These are phyloP conservation scores for Lysiphlebus fabarum DNA, from an alignment of 1,140 invertebrate species.

Conservation along the genomic window DNA sequence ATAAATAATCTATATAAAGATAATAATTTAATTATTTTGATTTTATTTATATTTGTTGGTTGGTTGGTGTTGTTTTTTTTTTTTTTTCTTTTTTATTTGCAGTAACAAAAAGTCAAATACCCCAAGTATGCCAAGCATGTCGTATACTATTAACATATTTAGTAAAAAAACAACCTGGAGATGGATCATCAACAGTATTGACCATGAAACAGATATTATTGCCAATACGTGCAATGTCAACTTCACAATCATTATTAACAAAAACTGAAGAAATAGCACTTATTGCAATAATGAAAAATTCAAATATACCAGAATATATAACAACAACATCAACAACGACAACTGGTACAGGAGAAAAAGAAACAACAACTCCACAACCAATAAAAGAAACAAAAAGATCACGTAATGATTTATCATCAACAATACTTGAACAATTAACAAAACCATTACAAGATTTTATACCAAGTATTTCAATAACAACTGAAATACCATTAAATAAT, in stretches of 20 bases:
- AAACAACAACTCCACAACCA: constrained; percentile 52
- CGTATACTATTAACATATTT: constrained; percentile 60
- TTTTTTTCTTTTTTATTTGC: constrained; percentile 27
- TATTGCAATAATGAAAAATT: constrained; percentile 65
- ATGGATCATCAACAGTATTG: constrained; percentile 43
- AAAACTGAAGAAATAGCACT: constrained; percentile 62
- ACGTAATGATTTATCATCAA: constrained; percentile 62
- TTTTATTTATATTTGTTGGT: constrained; percentile 7
- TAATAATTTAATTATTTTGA: constrained; percentile 1
- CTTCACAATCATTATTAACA: constrained; percentile 58
- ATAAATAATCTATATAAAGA: constrained; percentile 24
- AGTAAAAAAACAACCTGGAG: constrained; percentile 54
- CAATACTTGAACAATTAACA: constrained; percentile 66
- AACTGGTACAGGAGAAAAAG: constrained; percentile 55
- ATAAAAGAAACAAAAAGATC: constrained; percentile 58
- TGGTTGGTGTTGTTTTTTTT: constrained; percentile 19
- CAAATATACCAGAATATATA: constrained; percentile 61
- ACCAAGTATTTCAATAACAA: constrained; percentile 25
- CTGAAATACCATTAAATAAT: constrained; percentile 42
- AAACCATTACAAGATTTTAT: constrained; percentile 61
- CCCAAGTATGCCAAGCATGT: constrained; percentile 58
- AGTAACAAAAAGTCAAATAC: constrained; percentile 66
- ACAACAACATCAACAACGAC: constrained; percentile 54
- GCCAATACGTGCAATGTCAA: constrained; percentile 61
- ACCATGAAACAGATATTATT: constrained; percentile 59